Evolutionary conservation across 2,797 vertebrate species (phyloP).

Genomic region (Syngnathus acus): DNA sequence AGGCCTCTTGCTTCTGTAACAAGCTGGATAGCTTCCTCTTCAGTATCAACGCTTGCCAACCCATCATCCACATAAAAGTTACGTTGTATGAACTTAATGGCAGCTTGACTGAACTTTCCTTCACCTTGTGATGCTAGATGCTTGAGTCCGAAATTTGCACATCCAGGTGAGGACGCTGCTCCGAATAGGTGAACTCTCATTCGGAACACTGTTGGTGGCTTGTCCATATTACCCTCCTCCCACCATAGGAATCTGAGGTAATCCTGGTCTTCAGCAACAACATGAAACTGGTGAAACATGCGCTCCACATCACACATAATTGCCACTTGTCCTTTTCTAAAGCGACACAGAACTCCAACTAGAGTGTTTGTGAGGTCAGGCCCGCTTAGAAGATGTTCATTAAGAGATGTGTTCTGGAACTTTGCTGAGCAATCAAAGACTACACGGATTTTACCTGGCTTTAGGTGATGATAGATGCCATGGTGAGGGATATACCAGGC

Average conservation of each 20-base stretch:
- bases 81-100: neutral
- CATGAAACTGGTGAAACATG: no score
- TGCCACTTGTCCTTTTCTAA: neutral
- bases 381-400: neutral
- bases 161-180: neutral
- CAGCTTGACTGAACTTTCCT: neutral
- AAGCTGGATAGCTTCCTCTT: neutral
- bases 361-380: neutral
- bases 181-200: neutral
- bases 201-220: neutral
- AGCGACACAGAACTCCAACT: neutral
- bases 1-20: conserved; percentile 8
- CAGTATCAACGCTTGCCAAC: neutral
- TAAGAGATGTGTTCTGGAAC: neutral
- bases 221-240: no score
- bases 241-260: no score
- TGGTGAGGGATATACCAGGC: neutral
- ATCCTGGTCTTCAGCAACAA: no score
- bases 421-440: conserved; percentile 3
- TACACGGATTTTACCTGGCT: neutral
- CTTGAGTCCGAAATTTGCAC: neutral
- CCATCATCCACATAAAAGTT: conserved; percentile 9
- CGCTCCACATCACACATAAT: neutral
- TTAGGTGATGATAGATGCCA: neutral
- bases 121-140: neutral